phyloP scores from a whole-genome alignment of 2,888 invertebrate species.

The Sepiola atlantica region DNA sequence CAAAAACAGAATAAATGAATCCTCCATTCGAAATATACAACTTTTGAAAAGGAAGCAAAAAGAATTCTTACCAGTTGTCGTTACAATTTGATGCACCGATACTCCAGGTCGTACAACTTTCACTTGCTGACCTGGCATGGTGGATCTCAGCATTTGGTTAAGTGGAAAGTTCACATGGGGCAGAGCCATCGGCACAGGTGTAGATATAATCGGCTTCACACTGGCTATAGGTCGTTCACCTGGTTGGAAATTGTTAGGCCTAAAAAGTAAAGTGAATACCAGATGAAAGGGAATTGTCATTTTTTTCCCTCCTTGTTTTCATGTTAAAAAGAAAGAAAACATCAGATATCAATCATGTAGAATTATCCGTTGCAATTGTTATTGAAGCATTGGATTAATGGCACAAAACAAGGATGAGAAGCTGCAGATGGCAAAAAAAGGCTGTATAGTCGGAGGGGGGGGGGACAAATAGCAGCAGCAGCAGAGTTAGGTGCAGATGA shows the following conservation, averaged over 20 bases:
- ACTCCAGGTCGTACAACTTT: conserved; percentile 44
- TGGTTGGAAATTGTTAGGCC: conserved; percentile 41
- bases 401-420: no score
- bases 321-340: neutral
- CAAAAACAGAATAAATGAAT: no score
- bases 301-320: neutral
- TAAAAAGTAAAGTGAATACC: neutral
- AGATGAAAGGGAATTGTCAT: neutral
- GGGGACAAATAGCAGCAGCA: no score
- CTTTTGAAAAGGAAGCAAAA: neutral
- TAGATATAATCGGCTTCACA: conserved; percentile 87
- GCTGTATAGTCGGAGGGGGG: no score
- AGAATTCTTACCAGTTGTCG: conserved; percentile 82
- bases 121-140: conserved; percentile 96
- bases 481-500: no score
- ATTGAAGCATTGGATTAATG: neutral
- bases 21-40: no score
- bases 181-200: conserved; percentile 66
- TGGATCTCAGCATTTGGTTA: conserved; percentile 78
- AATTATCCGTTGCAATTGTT: neutral
- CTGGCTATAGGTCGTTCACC: conserved; percentile 78
- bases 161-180: conserved; percentile 42
- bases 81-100: conserved; percentile 76
- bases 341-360: neutral
- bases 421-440: no score